Conservation (phyloP, 2,888 invertebrate genomes). For the Himalopsyche kuldschensis region DNA sequence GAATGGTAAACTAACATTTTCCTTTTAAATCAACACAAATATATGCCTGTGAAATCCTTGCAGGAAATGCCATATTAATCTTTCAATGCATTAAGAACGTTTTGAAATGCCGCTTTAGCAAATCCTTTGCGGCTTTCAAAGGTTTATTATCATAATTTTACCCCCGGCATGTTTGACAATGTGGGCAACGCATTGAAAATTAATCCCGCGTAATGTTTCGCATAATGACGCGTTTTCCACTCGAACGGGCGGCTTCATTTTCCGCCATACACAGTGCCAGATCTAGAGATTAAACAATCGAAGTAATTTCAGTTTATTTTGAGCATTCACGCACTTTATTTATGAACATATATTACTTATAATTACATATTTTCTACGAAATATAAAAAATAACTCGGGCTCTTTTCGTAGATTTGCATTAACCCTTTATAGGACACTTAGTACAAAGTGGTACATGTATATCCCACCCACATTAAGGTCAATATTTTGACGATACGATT, state of each 20-base stretch:
- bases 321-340: too few species aligned
- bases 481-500: too few species aligned
- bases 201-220: neutral
- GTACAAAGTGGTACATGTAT: too few species aligned
- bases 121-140: neutral
- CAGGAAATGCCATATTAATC: neutral
- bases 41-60: neutral
- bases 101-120: neutral
- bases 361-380: too few species aligned
- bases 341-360: too few species aligned
- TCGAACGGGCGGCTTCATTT: neutral
- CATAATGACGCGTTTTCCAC: neutral
- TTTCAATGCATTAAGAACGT: neutral
- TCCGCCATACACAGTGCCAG: neutral
- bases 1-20: neutral
- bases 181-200: conserved; percentile 1
- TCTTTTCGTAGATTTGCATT: too few species aligned
- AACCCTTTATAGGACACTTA: too few species aligned
- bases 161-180: neutral
- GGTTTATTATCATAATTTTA: neutral
- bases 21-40: neutral
- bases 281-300: neutral
- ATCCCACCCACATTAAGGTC: too few species aligned
- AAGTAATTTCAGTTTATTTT: too few species aligned
- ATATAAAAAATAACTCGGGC: too few species aligned